Base-by-base conservation (phyloP, 2,888 invertebrate species). In the Parasteatoda lunata region DNA sequence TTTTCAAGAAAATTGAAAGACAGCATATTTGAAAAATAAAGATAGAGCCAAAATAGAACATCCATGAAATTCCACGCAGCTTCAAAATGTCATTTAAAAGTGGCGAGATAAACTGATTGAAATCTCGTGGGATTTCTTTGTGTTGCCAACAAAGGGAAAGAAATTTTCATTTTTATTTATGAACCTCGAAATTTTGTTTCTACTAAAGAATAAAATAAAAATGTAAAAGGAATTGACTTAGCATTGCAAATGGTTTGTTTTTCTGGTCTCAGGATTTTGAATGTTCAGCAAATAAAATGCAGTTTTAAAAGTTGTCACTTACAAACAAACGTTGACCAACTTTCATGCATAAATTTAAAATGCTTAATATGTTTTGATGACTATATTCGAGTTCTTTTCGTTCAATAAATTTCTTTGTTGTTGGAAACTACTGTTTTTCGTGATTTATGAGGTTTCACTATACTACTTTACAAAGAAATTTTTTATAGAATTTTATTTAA, bases 81-180 rank as follows among this genome's bases (percentile, higher is more conserved):
- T 82, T 48, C 30, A 47, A 82, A 75, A 76, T 65, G 82, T 82
- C 82, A 82, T 82, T 82, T 76, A 76, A 81, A 82, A 76, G 45
- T 52, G 59, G 48, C 45, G 59, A 65, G 70, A 49, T 76, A 82
- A 82, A 82, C 82, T 76, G 82, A 82, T 82, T 82, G 82, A 82
- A 82, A 82, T 76, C 82, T 82, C 70, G 49, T 11, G 82, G 82
- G 82, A 76, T 48, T 66, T 59, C 76, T 81, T 76, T 76, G 30
- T 49, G 65, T 66, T 59, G 51, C 80, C 66, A 72, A 80, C 70
- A 70, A 70, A 72, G 45, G 65, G 51, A 80, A 72, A 59, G 64
- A 48, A 49, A 76, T n/a, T 82, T 82, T 76, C 82, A 82, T 82
- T 82, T 82, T 82, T 82, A 82, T 82, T 82, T 82, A 82, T 82